Conservation (phyloP, 2,888 invertebrate genomes). For the Cosmia pyralina region DNA sequence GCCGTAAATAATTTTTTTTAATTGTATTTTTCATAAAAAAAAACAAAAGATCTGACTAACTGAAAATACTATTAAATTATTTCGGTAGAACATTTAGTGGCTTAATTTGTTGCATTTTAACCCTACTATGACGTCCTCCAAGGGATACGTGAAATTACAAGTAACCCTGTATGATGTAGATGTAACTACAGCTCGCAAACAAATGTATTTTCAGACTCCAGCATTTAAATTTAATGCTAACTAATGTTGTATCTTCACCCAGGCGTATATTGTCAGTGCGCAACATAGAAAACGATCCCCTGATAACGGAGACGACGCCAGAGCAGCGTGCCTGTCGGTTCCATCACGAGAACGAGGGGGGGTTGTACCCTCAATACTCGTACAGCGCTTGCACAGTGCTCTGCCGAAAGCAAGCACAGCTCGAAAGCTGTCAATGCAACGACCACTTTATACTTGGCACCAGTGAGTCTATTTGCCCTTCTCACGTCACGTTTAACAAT, state of each 20-base stretch:
- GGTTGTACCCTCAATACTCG: slow-evolving; percentile 92
- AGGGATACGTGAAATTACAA: too few relatives aligned
- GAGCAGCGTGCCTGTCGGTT: slow-evolving; percentile 93
- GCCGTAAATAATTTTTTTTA: too few relatives aligned
- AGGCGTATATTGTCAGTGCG: slow-evolving; percentile 89
- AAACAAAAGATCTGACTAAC: too few relatives aligned
- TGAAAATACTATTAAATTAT: too few relatives aligned
- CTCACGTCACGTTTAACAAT: too few relatives aligned
- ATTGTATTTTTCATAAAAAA: too few relatives aligned
- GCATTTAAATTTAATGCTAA: neutral
- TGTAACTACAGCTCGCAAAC: neutral
- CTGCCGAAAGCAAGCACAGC: slow-evolving; percentile 92
- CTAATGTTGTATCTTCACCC: slow-evolving; percentile 34
- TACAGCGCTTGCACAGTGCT: slow-evolving; percentile 93
- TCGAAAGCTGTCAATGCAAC: slow-evolving; percentile 91
- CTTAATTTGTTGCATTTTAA: too few relatives aligned
- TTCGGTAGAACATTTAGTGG: too few relatives aligned
- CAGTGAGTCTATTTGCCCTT: slow-evolving; percentile 77
- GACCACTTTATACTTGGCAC: slow-evolving; percentile 93
- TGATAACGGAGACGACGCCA: slow-evolving; percentile 90
- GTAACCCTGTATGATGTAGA: too few relatives aligned
- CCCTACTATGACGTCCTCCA: too few relatives aligned
- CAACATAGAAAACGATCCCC: slow-evolving; percentile 93
- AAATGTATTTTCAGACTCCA: neutral
- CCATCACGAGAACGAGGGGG: slow-evolving; percentile 91